Percentiles rank a stretch among this genome's conserved stretches.
phyloP scores from a whole-genome alignment of 2,888 invertebrate species.

The Aphidoletes aphidimyza region DNA sequence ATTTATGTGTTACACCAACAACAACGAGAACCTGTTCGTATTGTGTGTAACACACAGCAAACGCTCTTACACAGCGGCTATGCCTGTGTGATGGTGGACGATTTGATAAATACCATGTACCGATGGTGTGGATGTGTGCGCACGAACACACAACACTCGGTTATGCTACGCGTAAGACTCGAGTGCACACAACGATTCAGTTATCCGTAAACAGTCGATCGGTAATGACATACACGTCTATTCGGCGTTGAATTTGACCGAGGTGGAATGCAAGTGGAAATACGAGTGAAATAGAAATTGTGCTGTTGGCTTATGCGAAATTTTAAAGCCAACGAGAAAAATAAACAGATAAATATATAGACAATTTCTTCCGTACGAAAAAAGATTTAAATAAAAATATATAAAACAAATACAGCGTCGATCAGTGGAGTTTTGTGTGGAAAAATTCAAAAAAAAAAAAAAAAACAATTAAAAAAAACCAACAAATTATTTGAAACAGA shows the following conservation, averaged over 20 bases:
- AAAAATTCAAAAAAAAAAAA: no score
- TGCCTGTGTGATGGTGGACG: neutral
- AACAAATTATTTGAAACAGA: no score
- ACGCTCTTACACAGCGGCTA: neutral
- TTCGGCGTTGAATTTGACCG: slow-evolving; percentile 17
- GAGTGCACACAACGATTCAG: slow-evolving; percentile 5
- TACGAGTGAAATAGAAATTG: no score
- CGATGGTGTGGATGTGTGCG: neutral
- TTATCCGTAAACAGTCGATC: slow-evolving; percentile 48
- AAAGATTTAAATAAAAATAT: no score
- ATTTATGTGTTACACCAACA: neutral
- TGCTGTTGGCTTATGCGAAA: no score
- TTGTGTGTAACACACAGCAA: neutral
- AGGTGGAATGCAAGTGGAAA: no score
- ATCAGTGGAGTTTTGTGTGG: no score
- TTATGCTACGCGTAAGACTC: neutral
- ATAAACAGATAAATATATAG: no score
- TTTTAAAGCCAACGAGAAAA: no score
- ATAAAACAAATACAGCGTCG: no score
- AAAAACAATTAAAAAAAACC: no score
- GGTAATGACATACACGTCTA: slow-evolving; percentile 38
- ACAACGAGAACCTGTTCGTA: slow-evolving; percentile 13
- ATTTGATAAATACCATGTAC: neutral
- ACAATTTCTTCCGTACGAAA: no score
- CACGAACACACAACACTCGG: neutral